These are phyloP conservation scores for Zingel zingel DNA, from an alignment of 2,113 vertebrate genomes.

Conservation along the genomic window DNA sequence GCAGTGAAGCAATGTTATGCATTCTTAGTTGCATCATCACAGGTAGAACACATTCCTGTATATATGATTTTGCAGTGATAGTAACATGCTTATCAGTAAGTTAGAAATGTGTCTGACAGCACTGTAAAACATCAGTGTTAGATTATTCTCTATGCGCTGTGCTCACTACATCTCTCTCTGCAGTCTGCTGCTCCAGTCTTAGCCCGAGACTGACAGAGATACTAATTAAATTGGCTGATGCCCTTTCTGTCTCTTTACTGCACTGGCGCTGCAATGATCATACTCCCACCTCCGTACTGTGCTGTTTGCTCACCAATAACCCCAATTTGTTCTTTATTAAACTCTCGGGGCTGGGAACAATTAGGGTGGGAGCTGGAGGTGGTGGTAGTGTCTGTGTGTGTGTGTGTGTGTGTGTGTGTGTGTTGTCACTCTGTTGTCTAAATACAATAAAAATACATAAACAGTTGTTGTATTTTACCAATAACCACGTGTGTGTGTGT, in stretches of 20 bases:
- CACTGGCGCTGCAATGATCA: constrained; percentile 53
- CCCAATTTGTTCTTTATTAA: constrained; percentile 82
- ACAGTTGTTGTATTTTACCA: no score
- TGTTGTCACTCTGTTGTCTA: not conserved
- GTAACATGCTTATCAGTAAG: not conserved
- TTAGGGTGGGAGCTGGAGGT: constrained; percentile 67
- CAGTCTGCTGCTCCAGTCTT: constrained; percentile 46
- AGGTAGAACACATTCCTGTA: constrained; percentile 11
- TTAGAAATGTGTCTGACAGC: constrained; percentile 1
- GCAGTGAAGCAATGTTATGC: not conserved
- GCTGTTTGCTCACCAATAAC: constrained; percentile 81
- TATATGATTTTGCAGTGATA: not conserved
- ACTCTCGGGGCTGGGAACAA: constrained; percentile 74
- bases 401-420: constrained; percentile 18
- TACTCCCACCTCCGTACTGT: constrained; percentile 59
- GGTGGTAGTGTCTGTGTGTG: constrained; percentile 16
- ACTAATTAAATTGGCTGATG: constrained; percentile 75
- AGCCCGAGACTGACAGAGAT: constrained; percentile 70
- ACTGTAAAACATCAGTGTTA: constrained; percentile 10
- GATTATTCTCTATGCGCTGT: constrained; percentile 29
- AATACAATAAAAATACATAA: no score
- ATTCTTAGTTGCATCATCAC: not conserved
- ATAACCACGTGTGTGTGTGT: not conserved
- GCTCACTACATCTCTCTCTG: constrained; percentile 21
- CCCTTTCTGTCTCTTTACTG: constrained; percentile 63